A percentile compares a stretch with the other conserved stretches of the same genome.
These are phyloP conservation scores for Lophius piscatorius DNA, from an alignment of 2,113 vertebrate genomes.

Conservation along the genomic window DNA sequence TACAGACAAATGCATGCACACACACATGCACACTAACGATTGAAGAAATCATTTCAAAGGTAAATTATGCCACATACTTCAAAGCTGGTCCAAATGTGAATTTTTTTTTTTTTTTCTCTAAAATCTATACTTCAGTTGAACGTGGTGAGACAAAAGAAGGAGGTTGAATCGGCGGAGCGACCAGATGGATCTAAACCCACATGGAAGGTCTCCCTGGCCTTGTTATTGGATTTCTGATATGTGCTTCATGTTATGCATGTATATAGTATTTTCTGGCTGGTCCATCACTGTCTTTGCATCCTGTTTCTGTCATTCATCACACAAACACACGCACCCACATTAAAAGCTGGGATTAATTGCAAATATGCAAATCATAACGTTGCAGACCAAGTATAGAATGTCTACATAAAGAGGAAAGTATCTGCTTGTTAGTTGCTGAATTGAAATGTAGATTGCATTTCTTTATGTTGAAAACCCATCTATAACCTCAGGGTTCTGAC, in stretches of 20 bases:
- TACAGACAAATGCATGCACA: constrained; percentile 10
- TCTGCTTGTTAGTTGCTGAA: no score
- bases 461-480: no score
- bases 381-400: no score
- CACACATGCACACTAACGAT: not conserved
- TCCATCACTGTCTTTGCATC: not conserved
- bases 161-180: constrained; percentile 76
- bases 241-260: constrained; percentile 38
- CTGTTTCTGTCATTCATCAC: constrained; percentile 8
- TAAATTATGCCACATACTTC: constrained; percentile 14
- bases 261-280: constrained; percentile 7
- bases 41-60: constrained; percentile 10
- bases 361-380: no score
- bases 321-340: not conserved
- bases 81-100: not conserved
- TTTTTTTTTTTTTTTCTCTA: constrained; percentile 19
- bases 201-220: constrained; percentile 80
- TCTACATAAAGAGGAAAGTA: no score
- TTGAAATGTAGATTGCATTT: no score
- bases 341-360: no score
- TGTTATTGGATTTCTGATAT: constrained; percentile 61
- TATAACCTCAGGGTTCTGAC: no score
- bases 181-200: constrained; percentile 80
- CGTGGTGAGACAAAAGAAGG: constrained; percentile 79
- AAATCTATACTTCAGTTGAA: constrained; percentile 71